Conservation (phyloP, 2,113 vertebrate genomes). For the Potamarius usumacintae region DNA sequence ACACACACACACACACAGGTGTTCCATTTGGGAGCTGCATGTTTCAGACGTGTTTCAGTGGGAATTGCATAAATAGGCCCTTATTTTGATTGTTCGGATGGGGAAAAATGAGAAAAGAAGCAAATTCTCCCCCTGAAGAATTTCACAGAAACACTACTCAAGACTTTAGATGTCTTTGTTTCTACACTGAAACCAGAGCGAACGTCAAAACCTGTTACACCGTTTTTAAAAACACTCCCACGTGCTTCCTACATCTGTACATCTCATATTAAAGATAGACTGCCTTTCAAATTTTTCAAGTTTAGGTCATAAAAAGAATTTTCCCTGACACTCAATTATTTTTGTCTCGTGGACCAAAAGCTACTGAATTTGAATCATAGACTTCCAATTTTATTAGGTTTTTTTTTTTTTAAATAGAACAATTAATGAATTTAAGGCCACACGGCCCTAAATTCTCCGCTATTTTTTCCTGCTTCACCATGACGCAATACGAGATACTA, state of each 20-base stretch:
- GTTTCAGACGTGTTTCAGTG: constrained; percentile 5
- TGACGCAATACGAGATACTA: no score
- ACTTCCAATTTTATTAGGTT: no score
- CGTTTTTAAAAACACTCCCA: constrained; percentile 24
- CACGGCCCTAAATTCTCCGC: no score
- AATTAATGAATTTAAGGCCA: no score
- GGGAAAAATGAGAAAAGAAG: neutral
- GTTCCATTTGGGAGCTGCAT: constrained; percentile 31
- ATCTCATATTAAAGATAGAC: neutral
- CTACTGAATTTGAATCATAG: no score
- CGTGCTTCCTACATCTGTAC: constrained; percentile 3
- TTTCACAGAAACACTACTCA: constrained; percentile 2
- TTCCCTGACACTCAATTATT: no score
- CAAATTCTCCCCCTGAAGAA: constrained; percentile 1
- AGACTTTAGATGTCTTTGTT: constrained; percentile 1
- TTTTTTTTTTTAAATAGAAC: no score
- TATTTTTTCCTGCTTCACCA: no score
- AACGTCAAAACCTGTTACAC: constrained; percentile 27
- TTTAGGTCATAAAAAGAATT: no score
- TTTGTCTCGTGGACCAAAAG: no score
- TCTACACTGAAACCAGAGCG: constrained; percentile 7
- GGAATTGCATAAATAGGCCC: constrained; percentile 20
- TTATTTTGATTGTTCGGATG: neutral
- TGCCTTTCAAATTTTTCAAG: no score
- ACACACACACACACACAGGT: constrained; percentile 30